Evolutionary conservation across 1,140 invertebrate genomes (phyloP), one percentile per base, ranked within the genome.

Genomic region (Papilio polyxenes): DNA sequence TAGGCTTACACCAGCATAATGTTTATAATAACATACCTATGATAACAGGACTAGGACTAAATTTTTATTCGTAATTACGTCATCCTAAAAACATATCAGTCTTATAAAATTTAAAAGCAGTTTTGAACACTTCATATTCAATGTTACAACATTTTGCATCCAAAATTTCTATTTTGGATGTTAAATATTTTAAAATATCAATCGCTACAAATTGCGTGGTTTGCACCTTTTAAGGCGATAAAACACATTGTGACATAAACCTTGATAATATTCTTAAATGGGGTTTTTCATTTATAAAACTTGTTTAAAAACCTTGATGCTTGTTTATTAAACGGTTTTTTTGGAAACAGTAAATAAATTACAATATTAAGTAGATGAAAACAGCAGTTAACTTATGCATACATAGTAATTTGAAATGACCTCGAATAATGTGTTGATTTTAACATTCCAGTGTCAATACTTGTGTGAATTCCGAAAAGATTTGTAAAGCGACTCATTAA

Each of bases 201-300:
- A 72, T 72, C 31, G 65, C 13, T 17, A 72, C 62, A 31, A 65
- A 65, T 65, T 72, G 20, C 31, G 62, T 65, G 9, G 23, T 10
- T 40, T 40, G 31, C 65, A 37, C 23, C 65, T 15, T 72, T 72
- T 72, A 40, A 72, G 65, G 65, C n/a, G n/a, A 20, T 62, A 23
- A 31, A 31, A 15, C 8, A 31, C 65, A 20, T 72, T 72, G 23
- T 31, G 13, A 72, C 65, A 72, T 15, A 40, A 40, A 31, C 65
- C 65, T 72, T 72, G 65, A 40, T 40, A 72, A 72, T 72, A 72
- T 72, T 72, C 65, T 72, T 40, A 72, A 72, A 72, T 72, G 37
- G 65, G 65, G 65, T 23, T 72, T 72, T 37, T 72, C 31, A 72
- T 72, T 72, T 37, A 37, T 40, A 72, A 72, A 72, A 72, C 65